Percentiles rank a stretch among this genome's conserved stretches.
phyloP scores from a whole-genome alignment of 2,797 vertebrate species.

The Eulemur coronatus region DNA sequence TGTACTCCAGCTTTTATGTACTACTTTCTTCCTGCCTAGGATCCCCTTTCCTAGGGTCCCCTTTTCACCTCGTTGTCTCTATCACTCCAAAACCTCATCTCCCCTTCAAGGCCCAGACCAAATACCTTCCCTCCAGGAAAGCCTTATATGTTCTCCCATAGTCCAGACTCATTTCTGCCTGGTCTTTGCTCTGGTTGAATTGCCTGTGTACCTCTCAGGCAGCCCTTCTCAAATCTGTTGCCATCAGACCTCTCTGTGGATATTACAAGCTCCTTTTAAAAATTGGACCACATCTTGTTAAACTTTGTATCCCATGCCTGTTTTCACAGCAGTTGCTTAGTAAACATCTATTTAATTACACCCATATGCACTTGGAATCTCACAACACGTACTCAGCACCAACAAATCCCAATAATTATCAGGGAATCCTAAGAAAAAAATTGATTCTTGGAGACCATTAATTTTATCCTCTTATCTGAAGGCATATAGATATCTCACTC shows the following conservation, averaged over 20 bases:
- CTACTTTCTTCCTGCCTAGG: neutral
- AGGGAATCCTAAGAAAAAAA: neutral
- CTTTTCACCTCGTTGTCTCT: neutral
- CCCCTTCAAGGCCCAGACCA: neutral
- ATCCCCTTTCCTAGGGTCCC: neutral
- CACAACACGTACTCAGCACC: neutral
- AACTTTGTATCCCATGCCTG: neutral
- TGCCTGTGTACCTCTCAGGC: accelerated
- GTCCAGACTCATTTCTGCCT: neutral
- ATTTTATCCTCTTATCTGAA: constrained; percentile 4
- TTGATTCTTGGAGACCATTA: neutral
- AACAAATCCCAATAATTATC: neutral
- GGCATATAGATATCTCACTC: constrained; percentile 9
- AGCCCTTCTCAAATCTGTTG: no score
- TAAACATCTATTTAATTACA: constrained; percentile 27
- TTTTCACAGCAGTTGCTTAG: neutral
- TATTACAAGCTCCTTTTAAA: neutral
- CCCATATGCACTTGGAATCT: neutral
- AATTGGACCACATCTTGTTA: neutral
- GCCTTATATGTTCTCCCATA: accelerated
- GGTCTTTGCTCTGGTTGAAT: neutral
- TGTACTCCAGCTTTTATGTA: neutral
- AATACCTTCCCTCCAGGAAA: neutral
- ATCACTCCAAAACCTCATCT: neutral
- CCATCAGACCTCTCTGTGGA: neutral